A percentile compares a stretch with the other conserved stretches of the same genome.
Conservation (phyloP, 2,888 invertebrate genomes). For the Julus scanicus region DNA sequence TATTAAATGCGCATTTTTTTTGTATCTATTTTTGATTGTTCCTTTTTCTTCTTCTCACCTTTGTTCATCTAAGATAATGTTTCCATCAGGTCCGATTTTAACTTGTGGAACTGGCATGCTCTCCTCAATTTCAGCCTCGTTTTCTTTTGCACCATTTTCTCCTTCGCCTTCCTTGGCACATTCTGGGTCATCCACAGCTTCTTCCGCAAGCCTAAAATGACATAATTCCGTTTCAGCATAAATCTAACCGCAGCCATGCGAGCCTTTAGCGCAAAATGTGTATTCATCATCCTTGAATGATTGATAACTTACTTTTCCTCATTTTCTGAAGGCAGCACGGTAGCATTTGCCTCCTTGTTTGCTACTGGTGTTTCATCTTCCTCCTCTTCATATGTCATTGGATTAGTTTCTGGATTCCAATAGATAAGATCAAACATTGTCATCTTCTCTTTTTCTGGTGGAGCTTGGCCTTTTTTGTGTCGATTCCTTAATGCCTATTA, state of each 20-base stretch:
- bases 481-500: background rate
- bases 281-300: too few relatives aligned
- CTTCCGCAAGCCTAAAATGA: slow-evolving; percentile 59
- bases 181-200: slow-evolving; percentile 59
- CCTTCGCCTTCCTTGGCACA: slow-evolving; percentile 46
- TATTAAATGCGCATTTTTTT: too few relatives aligned
- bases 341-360: background rate
- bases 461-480: slow-evolving; percentile 56
- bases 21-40: too few relatives aligned
- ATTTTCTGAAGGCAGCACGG: slow-evolving; percentile 1
- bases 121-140: background rate
- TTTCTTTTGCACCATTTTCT: slow-evolving; percentile 52
- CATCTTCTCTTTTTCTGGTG: slow-evolving; percentile 68
- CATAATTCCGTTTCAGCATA: background rate
- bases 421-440: slow-evolving; percentile 94
- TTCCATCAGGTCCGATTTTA: slow-evolving; percentile 85
- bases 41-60: slow-evolving; percentile 72
- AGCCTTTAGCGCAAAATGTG: too few relatives aligned
- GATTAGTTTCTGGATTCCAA: slow-evolving; percentile 79
- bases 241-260: too few relatives aligned
- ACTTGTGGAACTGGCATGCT: slow-evolving; percentile 74
- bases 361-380: background rate
- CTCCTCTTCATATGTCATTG: slow-evolving; percentile 60
- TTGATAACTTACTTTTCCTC: slow-evolving; percentile 33
- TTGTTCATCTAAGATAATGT: slow-evolving; percentile 85